Percentiles rank a stretch among this genome's conserved stretches.
phyloP scores from a whole-genome alignment of 2,888 invertebrate genomes.

The Psococerastis gibbosa region DNA sequence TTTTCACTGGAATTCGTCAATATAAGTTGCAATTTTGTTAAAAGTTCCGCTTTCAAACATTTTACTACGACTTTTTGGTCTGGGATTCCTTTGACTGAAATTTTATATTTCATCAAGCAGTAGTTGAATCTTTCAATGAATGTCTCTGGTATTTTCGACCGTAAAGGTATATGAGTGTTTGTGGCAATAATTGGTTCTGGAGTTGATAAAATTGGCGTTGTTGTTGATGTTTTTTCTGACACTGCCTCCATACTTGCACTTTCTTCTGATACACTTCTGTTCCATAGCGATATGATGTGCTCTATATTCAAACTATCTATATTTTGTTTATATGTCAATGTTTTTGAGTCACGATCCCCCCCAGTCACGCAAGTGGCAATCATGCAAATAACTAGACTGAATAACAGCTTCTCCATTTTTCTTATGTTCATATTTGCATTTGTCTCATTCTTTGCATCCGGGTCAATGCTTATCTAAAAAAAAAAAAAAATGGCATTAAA shows the following conservation, averaged over 20 bases:
- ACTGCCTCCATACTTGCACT: neutral
- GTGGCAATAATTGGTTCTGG: neutral
- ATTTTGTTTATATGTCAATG: slow-evolving; percentile 1
- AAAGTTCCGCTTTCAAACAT: slow-evolving; percentile 3
- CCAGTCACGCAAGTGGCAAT: no score
- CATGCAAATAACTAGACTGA: no score
- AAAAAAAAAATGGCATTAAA: no score
- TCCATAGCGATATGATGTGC: slow-evolving; percentile 5
- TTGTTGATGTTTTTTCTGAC: neutral
- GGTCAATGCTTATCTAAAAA: no score
- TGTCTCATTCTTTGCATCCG: no score
- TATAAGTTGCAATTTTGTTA: neutral
- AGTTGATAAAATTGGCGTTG: neutral
- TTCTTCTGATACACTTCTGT: slow-evolving; percentile 6
- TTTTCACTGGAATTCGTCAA: neutral
- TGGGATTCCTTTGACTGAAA: neutral
- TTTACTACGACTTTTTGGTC: neutral
- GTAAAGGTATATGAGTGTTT: neutral
- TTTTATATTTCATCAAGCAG: neutral
- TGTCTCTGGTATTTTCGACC: neutral
- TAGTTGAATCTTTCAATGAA: slow-evolving; percentile 3
- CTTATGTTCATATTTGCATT: no score
- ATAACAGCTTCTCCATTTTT: no score
- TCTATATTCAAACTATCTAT: slow-evolving; percentile 1
- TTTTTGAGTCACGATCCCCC: no score